These are phyloP conservation scores for Scartelaos histophorus DNA, from an alignment of 2,113 vertebrate species.

Conservation along the genomic window DNA sequence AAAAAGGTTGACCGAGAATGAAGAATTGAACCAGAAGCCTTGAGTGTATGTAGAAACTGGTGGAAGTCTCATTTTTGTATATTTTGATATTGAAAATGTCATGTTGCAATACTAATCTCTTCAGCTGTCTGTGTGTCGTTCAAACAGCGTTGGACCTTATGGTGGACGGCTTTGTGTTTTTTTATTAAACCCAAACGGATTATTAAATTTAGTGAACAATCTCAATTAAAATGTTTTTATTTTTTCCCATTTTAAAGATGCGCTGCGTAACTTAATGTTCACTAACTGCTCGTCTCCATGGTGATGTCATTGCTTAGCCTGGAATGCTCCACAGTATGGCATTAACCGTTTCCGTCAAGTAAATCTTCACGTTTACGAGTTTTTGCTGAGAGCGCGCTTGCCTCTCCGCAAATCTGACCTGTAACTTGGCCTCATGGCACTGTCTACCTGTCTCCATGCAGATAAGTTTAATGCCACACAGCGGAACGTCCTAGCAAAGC, in stretches of 20 bases:
- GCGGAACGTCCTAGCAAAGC: too few relatives aligned
- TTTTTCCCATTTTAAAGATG: background rate
- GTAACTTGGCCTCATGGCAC: background rate
- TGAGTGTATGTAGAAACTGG: constrained; percentile 30
- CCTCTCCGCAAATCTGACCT: too few relatives aligned
- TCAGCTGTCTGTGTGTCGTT: constrained; percentile 56
- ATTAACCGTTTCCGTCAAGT: background rate
- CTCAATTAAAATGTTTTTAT: background rate
- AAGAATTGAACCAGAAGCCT: constrained; percentile 26
- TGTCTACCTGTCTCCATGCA: too few relatives aligned
- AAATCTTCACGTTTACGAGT: too few relatives aligned
- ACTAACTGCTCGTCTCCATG: background rate
- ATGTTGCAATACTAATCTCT: constrained; percentile 61
- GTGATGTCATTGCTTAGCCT: background rate
- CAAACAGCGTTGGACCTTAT: constrained; percentile 61
- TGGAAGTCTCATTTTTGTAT: constrained; percentile 48
- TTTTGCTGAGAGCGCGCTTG: too few relatives aligned
- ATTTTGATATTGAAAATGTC: constrained; percentile 64
- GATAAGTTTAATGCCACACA: too few relatives aligned
- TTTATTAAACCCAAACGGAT: constrained; percentile 17
- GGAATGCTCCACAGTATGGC: background rate
- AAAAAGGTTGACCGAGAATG: constrained; percentile 11
- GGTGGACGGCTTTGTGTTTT: constrained; percentile 44
- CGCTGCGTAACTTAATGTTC: background rate
- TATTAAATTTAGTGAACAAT: constrained; percentile 30